A percentile compares a stretch with the other conserved stretches of the same genome.
Evolutionary conservation across 2,113 vertebrate genomes (phyloP).

Genomic region (Paralichthys olivaceus): DNA sequence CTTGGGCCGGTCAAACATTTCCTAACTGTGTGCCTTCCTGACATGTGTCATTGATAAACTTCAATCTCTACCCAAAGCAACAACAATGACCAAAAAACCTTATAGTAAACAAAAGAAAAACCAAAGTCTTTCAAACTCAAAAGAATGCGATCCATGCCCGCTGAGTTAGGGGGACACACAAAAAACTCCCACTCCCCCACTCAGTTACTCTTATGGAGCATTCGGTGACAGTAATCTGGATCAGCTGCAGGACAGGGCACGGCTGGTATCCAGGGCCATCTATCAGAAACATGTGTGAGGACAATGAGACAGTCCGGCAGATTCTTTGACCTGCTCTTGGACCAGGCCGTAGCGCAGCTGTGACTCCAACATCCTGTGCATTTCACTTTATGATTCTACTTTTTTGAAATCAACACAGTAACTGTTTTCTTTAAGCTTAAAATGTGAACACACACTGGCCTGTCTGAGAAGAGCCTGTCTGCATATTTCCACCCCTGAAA

Average conservation of each 20-base stretch:
- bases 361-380: background rate
- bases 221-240: conserved; percentile 45
- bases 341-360: conserved; percentile 2
- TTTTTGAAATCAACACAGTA: background rate
- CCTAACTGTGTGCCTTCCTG: conserved; percentile 13
- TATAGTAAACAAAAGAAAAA: conserved; percentile 30
- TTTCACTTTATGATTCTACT: background rate
- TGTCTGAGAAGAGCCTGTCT: background rate
- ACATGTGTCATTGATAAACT: conserved; percentile 40
- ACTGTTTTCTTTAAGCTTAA: conserved; percentile 3
- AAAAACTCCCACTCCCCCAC: conserved; percentile 22
- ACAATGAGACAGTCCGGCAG: conserved; percentile 18
- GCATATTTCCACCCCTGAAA: conserved; percentile 5
- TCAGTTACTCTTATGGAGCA: conserved; percentile 9
- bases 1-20: background rate
- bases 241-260: conserved; percentile 43
- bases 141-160: conserved; percentile 39
- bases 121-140: conserved; percentile 44
- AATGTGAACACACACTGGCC: background rate
- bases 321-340: conserved; percentile 34
- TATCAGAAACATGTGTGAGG: conserved; percentile 67
- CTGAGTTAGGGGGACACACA: conserved; percentile 23
- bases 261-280: conserved; percentile 43
- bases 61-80: background rate
- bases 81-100: conserved; percentile 18